Evolutionary conservation across 2,888 invertebrate species (phyloP), one percentile per base, ranked within the genome.

Genomic region (Heliconius hortense): DNA sequence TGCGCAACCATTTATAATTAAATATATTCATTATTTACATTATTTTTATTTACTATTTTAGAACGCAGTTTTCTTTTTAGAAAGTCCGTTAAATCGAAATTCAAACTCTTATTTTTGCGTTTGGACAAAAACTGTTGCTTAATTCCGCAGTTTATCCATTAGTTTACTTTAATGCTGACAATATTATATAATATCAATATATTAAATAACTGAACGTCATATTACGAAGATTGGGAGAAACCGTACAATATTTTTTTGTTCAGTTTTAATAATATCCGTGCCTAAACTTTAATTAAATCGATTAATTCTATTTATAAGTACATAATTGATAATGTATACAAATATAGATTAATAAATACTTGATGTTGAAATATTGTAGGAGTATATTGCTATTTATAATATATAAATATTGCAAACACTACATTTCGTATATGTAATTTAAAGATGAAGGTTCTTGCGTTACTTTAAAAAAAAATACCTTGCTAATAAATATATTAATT

Each of bases 281-380:
- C 63, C 63, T 63, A 56, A 63, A 63, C 63, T 31, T 31, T 63
- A 21, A 63, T n/a, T 11, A 11, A 56, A 56, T n/a, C 10, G 21
- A 56, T 56, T 56, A 10, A 8, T 31, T 35, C 35, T 35, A 35
- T 35, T 35, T 35, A 35, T 35, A 56, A 56, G 56, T 64, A 43
- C 26, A 43, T 66, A 66, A 43, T 43, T 24, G 66, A 8, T 43
- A 26, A 15, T 43, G 24, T 43, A 66, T 66, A 39, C 24, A 24
- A 43, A 26, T 43, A 18, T 43, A 66, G 18, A 66, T 66, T 66
- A 56, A 66, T 26, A 43, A 43, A 66, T 43, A 43, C 10, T 66
- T 15, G 28, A 66, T 66, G 43, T 66, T 66, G 66, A 66, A 66
- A 24, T 43, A 26, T 66, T 24, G 39, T 39, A 43, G 24, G 15